Evolutionary conservation across 1,140 invertebrate genomes (phyloP), one percentile per base, ranked within the genome.

Genomic region (Drosophila repleta): DNA sequence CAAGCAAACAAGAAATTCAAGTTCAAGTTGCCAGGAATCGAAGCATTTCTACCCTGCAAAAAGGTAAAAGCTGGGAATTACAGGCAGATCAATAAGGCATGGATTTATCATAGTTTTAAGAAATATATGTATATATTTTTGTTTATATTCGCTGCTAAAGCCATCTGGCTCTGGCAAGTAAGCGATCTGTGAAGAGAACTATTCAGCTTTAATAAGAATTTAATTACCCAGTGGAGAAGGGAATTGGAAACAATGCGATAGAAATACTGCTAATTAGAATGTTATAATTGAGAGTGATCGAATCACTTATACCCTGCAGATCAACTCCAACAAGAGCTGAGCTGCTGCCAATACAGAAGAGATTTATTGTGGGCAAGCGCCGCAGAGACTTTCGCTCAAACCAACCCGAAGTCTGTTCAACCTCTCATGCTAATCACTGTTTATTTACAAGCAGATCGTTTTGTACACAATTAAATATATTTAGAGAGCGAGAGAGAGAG

Each of bases 1-100:
- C 85, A 85, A 71, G 56, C 48, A 82, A 79, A 76, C 74, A 88
- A 74, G 55, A 71, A 68, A 58, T n/a, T 32, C 0, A 32, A 32
- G 13, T 20, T 41, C 13, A 13, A 21, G 7, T 37, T 3, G 6
- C 15, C 1, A 1, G 4, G 15, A 10, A 20, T 20, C 67, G 80
- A 63, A 62, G 46, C 11, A 26, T 15, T 20, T 37, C 39, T 75
- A 79, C 74, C 26, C 74, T 76, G 5, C 24, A 26, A 11, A 18
- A 45, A 10, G 7, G 29, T 35, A 11, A 11, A 35, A 35, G 32
- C 10, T 11, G 32, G 32, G 1, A 32, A 7, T 6, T 8, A 35
- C 32, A 13, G 4, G 4, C 21, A 24, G 11, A 13, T 11, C 3
- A 35, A 3, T 11, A 11, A 3, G 32, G 10, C 6, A 35, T 35